Percentiles rank a stretch among this genome's conserved stretches.
Evolutionary conservation across 2,113 vertebrate genomes (phyloP).

Genomic region (Tympanuchus pallidicinctus): DNA sequence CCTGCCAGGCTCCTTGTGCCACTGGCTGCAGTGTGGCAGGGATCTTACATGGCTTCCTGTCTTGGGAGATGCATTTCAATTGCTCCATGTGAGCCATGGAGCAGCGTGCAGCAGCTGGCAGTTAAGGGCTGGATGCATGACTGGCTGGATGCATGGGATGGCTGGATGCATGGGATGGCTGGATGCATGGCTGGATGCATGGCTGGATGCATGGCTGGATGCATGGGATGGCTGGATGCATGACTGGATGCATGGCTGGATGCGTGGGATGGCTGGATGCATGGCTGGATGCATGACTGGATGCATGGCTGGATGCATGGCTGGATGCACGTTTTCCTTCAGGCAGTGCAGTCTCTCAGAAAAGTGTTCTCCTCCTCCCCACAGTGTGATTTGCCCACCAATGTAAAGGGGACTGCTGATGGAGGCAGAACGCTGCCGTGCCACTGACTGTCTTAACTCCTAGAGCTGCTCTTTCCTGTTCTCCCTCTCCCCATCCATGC

Average conservation of each 20-base stretch:
- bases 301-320: not conserved
- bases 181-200: not conserved
- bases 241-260: no score
- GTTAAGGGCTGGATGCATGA: not conserved
- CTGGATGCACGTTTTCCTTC: not conserved
- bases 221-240: no score
- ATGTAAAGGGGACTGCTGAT: not conserved
- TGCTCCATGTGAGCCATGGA: accelerated
- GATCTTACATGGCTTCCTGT: not conserved
- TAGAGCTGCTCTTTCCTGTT: not conserved
- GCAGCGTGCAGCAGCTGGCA: not conserved
- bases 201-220: no score
- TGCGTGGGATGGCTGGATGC: not conserved
- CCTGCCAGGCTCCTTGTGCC: not conserved
- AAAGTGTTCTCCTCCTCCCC: not conserved
- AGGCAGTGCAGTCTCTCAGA: not conserved
- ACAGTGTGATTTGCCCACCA: not conserved
- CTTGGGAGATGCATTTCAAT: not conserved
- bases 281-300: no score
- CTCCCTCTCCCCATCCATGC: not conserved
- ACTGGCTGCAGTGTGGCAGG: not conserved
- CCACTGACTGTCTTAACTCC: accelerated
- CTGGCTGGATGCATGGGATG: not conserved
- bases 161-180: not conserved
- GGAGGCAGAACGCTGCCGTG: not conserved